Percentiles rank a stretch among this genome's conserved stretches.
phyloP scores from a whole-genome alignment of 2,797 vertebrate species.

The Heliangelus exortis region DNA sequence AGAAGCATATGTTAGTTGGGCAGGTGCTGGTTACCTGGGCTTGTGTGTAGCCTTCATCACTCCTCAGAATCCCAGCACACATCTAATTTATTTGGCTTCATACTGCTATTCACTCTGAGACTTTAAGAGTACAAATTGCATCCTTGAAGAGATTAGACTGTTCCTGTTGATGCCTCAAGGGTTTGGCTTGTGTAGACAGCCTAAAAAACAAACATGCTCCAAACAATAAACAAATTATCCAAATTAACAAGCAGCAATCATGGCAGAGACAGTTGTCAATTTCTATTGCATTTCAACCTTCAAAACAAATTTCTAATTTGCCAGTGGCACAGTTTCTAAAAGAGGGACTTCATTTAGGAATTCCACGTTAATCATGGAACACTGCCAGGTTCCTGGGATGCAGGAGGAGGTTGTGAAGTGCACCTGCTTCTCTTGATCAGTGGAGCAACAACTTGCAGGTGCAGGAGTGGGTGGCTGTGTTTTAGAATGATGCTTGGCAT shows the following conservation, averaged over 20 bases:
- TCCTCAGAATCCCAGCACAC: background rate
- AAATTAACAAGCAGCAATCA: conserved; percentile 35
- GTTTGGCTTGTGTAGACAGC: conserved; percentile 15
- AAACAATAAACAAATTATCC: conserved; percentile 50
- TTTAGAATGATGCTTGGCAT: background rate
- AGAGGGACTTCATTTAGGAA: background rate
- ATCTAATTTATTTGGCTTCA: background rate
- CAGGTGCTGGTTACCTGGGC: background rate
- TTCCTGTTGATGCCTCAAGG: conserved; percentile 21
- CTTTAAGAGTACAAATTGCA: conserved; percentile 7
- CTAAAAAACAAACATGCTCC: background rate
- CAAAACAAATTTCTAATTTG: background rate
- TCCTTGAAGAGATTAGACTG: conserved; percentile 22
- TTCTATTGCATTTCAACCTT: conserved; percentile 24
- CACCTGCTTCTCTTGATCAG: background rate
- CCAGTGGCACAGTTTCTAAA: background rate
- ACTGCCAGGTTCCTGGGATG: background rate
- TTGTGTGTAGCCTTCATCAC: background rate
- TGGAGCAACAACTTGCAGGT: background rate
- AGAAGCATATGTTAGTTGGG: background rate
- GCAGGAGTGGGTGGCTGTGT: background rate
- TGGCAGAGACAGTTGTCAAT: background rate
- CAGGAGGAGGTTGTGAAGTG: background rate
- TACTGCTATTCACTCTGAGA: background rate
- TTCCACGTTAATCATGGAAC: background rate